Percentiles rank a stretch among this genome's conserved stretches.
These are phyloP conservation scores for Esperia sulphurella DNA, from an alignment of 2,888 invertebrate genomes.

Conservation along the genomic window DNA sequence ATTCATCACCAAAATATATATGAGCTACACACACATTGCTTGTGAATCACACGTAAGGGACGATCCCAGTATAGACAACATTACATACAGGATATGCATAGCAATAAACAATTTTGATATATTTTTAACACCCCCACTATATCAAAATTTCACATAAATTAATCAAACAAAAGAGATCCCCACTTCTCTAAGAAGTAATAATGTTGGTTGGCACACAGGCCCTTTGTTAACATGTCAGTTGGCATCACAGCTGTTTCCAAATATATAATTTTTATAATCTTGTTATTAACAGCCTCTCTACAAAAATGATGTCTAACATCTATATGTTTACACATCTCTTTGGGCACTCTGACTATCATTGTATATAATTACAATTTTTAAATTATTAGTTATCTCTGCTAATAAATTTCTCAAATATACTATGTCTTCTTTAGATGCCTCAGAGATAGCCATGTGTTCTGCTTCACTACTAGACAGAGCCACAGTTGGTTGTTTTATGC, in stretches of 20 bases:
- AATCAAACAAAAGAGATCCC: neutral
- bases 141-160: too few species aligned
- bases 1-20: too few species aligned
- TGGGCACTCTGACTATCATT: too few species aligned
- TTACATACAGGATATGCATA: too few species aligned
- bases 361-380: too few species aligned
- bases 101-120: too few species aligned
- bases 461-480: neutral
- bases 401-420: constrained; percentile 9
- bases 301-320: constrained; percentile 6
- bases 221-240: constrained; percentile 7
- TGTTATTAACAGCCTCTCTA: constrained; percentile 2
- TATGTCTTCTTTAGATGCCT: constrained; percentile 1
- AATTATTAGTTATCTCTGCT: constrained; percentile 6
- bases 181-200: constrained; percentile 1
- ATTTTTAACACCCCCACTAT: too few species aligned
- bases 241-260: constrained; percentile 6
- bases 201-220: constrained; percentile 3
- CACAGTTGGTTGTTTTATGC: neutral
- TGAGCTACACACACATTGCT: too few species aligned
- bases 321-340: constrained; percentile 6
- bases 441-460: neutral
- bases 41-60: too few species aligned
- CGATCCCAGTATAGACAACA: too few species aligned
- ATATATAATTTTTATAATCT: constrained; percentile 4